Evolutionary conservation across 2,888 invertebrate genomes (phyloP), one percentile per base, ranked within the genome.

Genomic region (Euspilapteryx auroguttella): DNA sequence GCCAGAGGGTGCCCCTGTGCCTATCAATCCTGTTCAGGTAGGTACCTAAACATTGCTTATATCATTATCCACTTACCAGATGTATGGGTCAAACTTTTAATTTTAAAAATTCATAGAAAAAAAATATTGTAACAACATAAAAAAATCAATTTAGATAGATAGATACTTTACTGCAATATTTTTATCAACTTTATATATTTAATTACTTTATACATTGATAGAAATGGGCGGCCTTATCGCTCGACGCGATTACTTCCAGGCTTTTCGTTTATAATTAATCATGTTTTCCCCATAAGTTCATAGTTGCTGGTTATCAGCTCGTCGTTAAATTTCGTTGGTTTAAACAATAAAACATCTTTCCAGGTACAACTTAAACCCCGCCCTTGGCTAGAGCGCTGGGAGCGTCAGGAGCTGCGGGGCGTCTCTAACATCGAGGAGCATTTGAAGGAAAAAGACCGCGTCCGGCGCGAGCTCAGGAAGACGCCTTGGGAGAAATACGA

Each of bases 371-470:
- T 91, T 25, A 89, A 87, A 49, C 85, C 87, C 4, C 82, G 81
- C 27, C 97, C 98, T 0, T 99, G 98, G 98, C 53, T 85, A n/a
- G 84, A 85, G 43, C 80, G 89, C 36, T 99, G 95, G 93, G 94
- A 94, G 51, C 65, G 86, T 20, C 80, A 86, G 47, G 78, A 87
- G 40, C 64, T 92, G 32, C 79, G 85, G 53, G 94, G 94, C 6
- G 71, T 93, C 4, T 61, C 80, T 17, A 81, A 82, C 34, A 66
- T 83, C 17, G 79, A 81, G 32, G 77, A 80, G 34, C 46, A 77
- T 40, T 43, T 83, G 2, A 81, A 65, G 36, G 61, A 75, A 12
- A 82, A 79, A 37, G 68, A 69, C 24, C 48, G 58, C 37, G 51
- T 59, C 13, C 78, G 81, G 29, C 80, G 85, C 4, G 68, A 80